Conservation (phyloP, 2,113 vertebrate species). For the Cynopterus brachyotis region DNA sequence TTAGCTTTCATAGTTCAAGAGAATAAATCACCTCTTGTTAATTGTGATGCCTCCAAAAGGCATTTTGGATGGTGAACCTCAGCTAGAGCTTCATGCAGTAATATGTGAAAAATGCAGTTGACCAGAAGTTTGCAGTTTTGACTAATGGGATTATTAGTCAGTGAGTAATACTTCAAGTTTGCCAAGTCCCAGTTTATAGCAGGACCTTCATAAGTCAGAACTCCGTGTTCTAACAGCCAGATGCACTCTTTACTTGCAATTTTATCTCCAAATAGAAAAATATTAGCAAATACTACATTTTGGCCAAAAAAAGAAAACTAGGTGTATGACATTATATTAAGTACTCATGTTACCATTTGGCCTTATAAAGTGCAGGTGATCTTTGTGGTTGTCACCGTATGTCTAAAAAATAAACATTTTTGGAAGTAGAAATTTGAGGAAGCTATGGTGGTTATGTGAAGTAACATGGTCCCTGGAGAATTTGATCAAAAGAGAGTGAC, state of each 20-base stretch:
- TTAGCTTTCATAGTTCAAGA: neutral
- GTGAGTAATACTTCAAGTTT: constrained; percentile 70
- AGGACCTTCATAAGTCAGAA: constrained; percentile 55
- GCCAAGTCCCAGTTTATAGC: constrained; percentile 69
- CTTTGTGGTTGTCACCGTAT: neutral
- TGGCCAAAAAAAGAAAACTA: neutral
- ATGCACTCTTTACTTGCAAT: constrained; percentile 23
- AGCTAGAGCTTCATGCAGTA: constrained; percentile 48
- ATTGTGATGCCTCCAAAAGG: constrained; percentile 35
- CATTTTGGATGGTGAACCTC: constrained; percentile 19
- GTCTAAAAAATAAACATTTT: neutral
- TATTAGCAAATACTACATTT: constrained; percentile 1
- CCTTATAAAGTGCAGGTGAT: neutral
- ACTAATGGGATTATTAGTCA: constrained; percentile 72
- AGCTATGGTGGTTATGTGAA: neutral
- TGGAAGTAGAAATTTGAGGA: neutral
- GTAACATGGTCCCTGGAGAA: neutral
- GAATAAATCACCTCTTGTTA: constrained; percentile 26
- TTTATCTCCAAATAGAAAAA: constrained; percentile 45
- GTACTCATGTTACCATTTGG: neutral
- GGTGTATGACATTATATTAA: neutral
- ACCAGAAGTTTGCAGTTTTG: constrained; percentile 65
- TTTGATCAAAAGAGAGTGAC: neutral
- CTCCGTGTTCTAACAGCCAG: constrained; percentile 50
- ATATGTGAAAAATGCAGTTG: constrained; percentile 70